Percentiles rank a stretch among this genome's conserved stretches.
Conservation (phyloP, 2,888 invertebrate species). For the Heliconius sara region DNA sequence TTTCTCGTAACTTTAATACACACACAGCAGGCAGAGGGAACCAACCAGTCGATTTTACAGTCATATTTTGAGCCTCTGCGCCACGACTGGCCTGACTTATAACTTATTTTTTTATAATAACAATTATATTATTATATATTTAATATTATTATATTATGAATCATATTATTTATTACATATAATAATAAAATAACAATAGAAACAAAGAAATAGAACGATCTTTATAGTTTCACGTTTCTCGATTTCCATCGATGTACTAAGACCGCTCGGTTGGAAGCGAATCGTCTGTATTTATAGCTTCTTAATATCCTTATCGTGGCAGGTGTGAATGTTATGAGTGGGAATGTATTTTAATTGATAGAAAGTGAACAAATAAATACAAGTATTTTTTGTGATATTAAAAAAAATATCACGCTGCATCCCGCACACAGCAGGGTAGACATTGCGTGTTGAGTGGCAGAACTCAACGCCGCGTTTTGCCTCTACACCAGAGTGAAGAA, state of each 20-base stretch:
- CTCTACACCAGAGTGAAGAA: too few species aligned
- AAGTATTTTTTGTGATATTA: not conserved
- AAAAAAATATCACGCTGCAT: not conserved
- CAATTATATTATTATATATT: not conserved
- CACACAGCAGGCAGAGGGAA: too few species aligned
- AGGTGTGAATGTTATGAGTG: slow-evolving; percentile 20
- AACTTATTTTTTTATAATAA: too few species aligned
- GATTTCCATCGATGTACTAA: not conserved
- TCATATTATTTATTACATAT: not conserved
- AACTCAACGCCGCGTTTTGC: too few species aligned
- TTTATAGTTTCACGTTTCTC: not conserved
- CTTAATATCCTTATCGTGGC: slow-evolving; percentile 12
- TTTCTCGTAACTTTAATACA: too few species aligned
- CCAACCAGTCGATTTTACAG: too few species aligned
- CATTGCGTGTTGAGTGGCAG: too few species aligned
- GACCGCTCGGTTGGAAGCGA: slow-evolving; percentile 3
- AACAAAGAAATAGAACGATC: not conserved
- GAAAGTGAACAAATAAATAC: not conserved
- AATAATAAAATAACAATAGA: not conserved
- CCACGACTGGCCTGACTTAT: too few species aligned
- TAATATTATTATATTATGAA: not conserved
- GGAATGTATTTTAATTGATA: slow-evolving; percentile 6
- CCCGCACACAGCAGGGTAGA: too few species aligned
- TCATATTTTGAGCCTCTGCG: too few species aligned
- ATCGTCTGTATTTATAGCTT: slow-evolving; percentile 24